A percentile compares a stretch with the other conserved stretches of the same genome.
These are phyloP conservation scores for Cylas formicarius DNA, from an alignment of 1,140 invertebrate species.

Conservation along the genomic window DNA sequence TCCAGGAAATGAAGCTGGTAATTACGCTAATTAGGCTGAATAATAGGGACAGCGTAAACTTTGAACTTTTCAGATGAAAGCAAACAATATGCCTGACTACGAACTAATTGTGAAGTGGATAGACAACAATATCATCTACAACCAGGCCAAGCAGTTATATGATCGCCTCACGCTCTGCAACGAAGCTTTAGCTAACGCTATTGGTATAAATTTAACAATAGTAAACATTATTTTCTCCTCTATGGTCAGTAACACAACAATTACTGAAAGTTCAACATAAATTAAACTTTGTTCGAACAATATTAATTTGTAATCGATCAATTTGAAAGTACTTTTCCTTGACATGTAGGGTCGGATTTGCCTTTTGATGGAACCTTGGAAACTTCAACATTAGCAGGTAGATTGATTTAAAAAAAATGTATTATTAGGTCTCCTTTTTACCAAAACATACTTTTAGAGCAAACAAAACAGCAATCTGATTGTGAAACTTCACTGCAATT, in stretches of 20 bases:
- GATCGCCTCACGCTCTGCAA: conserved; percentile 18
- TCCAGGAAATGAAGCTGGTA: conserved; percentile 31
- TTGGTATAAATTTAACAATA: conserved; percentile 9
- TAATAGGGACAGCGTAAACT: neutral
- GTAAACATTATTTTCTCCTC: conserved; percentile 2
- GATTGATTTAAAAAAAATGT: no score
- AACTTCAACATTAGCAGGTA: no score
- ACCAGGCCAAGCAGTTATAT: conserved; percentile 20
- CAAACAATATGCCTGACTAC: conserved; percentile 22
- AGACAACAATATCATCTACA: conserved; percentile 28
- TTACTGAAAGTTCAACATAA: conserved; percentile 9
- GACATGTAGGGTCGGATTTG: conserved; percentile 18
- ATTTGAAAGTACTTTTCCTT: no score
- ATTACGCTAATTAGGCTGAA: conserved; percentile 4
- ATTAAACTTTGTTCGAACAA: neutral
- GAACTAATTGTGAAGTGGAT: conserved; percentile 24
- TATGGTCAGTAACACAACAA: conserved; percentile 7
- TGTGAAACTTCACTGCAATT: conserved; percentile 29
- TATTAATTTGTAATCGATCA: neutral
- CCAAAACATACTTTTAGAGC: conserved; percentile 10
- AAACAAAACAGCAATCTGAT: conserved; percentile 14
- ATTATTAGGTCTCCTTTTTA: conserved; percentile 7
- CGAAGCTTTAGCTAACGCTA: conserved; percentile 16
- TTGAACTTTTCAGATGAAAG: conserved; percentile 20
- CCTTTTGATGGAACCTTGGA: conserved; percentile 6